phyloP scores from a whole-genome alignment of 2,797 vertebrate species.

The Manis crassicaudata region DNA sequence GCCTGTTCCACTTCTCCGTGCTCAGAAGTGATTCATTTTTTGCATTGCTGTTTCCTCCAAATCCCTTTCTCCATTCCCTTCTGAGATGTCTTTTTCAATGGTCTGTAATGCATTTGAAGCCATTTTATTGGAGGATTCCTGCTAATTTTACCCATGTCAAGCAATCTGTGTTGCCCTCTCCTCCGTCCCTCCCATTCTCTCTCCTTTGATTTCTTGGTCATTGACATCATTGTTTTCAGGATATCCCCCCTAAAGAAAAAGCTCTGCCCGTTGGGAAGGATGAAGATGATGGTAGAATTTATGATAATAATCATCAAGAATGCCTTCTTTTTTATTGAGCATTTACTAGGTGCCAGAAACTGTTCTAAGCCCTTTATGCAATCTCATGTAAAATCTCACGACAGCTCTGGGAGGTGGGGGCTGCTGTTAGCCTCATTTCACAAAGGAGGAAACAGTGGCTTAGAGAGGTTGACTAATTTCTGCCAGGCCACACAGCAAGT shows the following conservation, averaged over 20 bases:
- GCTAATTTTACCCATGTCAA: not conserved
- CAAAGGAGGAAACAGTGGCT: not conserved
- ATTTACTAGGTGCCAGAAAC: not conserved
- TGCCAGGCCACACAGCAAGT: not conserved
- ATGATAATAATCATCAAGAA: not conserved
- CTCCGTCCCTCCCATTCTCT: not conserved
- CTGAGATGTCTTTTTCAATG: not conserved
- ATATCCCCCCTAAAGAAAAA: constrained; percentile 30
- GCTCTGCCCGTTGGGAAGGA: not conserved
- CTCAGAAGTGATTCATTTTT: not conserved
- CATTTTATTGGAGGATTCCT: not conserved
- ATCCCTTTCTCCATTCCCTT: not conserved
- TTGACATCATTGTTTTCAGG: not conserved
- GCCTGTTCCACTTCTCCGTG: not conserved
- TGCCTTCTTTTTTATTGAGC: not conserved
- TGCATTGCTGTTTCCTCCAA: not conserved
- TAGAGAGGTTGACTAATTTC: not conserved
- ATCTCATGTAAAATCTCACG: not conserved
- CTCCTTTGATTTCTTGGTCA: not conserved
- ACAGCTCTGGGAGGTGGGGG: too few relatives aligned
- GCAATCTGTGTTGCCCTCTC: not conserved
- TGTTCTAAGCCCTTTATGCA: not conserved
- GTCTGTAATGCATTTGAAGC: not conserved
- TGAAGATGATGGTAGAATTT: not conserved
- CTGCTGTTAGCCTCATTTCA: not conserved